Conservation (phyloP, 2,113 vertebrate genomes). For the Heterocephalus glaber region DNA sequence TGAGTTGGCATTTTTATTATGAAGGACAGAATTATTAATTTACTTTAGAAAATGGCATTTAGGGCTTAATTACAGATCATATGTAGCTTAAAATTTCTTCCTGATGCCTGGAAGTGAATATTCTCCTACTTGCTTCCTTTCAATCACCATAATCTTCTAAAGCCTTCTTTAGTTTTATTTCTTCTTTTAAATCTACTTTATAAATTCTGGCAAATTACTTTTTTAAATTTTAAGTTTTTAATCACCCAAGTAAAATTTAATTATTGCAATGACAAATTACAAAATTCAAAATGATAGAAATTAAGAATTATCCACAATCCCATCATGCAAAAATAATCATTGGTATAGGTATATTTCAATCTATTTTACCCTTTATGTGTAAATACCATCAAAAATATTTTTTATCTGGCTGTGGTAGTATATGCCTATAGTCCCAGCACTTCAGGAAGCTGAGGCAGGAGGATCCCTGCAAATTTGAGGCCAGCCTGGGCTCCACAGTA, state of each 20-base stretch:
- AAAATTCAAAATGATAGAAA: constrained; percentile 35
- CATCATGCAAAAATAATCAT: not conserved
- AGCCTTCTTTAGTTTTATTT: not conserved
- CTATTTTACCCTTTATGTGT: not conserved
- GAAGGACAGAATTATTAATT: not conserved
- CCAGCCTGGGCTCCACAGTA: not conserved
- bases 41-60: not conserved
- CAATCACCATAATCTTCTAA: not conserved
- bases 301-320: not conserved
- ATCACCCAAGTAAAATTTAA: constrained; percentile 7
- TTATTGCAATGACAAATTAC: constrained; percentile 18
- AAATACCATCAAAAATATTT: constrained; percentile 20
- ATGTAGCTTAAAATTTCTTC: constrained; percentile 9
- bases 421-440: not conserved
- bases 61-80: not conserved
- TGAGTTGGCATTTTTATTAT: not conserved
- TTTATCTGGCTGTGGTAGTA: not conserved
- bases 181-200: constrained; percentile 38
- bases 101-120: not conserved
- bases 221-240: constrained; percentile 30
- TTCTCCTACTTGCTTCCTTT: not conserved
- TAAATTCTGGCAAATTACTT: constrained; percentile 5
- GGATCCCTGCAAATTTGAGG: not conserved
- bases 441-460: not conserved
- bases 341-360: not conserved